A percentile compares a stretch with the other conserved stretches of the same genome.
These are phyloP conservation scores for Strongylocentrotus purpuratus DNA, from an alignment of 35 echinoderm and acorn worm species.

Conservation along the genomic window DNA sequence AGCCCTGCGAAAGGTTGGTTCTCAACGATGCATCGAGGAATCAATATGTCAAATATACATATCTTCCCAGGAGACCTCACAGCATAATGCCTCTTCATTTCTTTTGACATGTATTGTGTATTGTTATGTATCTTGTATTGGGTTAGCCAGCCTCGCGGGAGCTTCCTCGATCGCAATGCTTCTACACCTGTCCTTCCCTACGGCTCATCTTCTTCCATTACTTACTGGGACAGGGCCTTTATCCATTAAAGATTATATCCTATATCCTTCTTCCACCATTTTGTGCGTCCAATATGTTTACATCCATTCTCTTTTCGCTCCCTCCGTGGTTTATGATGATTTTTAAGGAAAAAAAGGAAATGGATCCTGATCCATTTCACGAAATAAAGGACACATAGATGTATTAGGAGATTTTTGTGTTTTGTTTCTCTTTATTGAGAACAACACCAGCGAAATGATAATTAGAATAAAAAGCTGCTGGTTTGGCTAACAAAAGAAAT, in stretches of 20 bases:
- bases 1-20: background rate
- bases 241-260: background rate
- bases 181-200: background rate
- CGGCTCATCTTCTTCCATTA: background rate
- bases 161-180: too few relatives aligned
- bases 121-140: too few relatives aligned
- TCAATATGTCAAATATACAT: background rate
- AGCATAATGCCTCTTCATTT: background rate
- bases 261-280: background rate
- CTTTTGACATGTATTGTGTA: background rate
- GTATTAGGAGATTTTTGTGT: too few relatives aligned
- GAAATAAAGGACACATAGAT: too few relatives aligned
- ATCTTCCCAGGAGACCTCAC: background rate
- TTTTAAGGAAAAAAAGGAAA: background rate
- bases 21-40: background rate
- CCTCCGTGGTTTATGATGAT: background rate
- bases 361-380: background rate
- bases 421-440: too few relatives aligned
- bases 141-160: too few relatives aligned
- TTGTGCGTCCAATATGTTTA: background rate
- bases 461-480: too few relatives aligned
- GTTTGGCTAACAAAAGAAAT: too few relatives aligned
- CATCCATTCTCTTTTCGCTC: background rate
- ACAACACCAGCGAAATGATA: too few relatives aligned
- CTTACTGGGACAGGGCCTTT: background rate